Evolutionary conservation across 2,888 invertebrate species (phyloP), one percentile per base, ranked within the genome.

Genomic region (Ormyrus thymus): DNA sequence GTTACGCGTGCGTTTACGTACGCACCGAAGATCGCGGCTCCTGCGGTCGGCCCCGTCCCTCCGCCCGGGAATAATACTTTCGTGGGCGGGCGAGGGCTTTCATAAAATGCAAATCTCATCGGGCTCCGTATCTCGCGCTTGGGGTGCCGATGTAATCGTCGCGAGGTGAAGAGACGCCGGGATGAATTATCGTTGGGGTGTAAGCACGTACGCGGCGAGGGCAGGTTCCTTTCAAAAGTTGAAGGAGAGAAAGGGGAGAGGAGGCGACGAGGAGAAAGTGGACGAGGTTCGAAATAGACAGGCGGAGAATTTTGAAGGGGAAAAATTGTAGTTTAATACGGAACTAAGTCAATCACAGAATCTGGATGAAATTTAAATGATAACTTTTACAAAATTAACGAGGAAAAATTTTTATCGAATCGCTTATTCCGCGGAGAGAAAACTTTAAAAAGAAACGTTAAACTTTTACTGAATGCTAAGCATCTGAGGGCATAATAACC

Each of bases 91-190:
- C 13, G 59, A 1, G 29, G 29, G 43, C 53, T 76, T 77, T 78
- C 76, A 72, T 64, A 72, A 79, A 59, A 74, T 62, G 76, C 43
- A 68, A 75, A 73, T 64, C 3, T 29, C 29, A 29, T 29, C 29
- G 29, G 29, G 3, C 29, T 29, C 29, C 29, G 1, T 29, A 29
- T 29, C 29, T 48, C 50, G 43, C n/a, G 7, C 7, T n/a, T 2
- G 15, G 48, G 15, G 9, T 4, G 45, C 46, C 7, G 72, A 53
- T 62, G 53, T 55, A 51, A 62, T 53, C 53, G 62, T 55, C 45
- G 10, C n/a, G 45, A 5, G 9, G 11, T 6, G 61, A 8, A 15
- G 29, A 29, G 50, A 70, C 15, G 59, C 13, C 29, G 46, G 15
- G 15, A 72, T 72, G 72, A 72, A 62, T 72, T 72, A 72, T 72